Evolutionary conservation across 1,140 invertebrate species (phyloP).

Genomic region (Apis dorsata): DNA sequence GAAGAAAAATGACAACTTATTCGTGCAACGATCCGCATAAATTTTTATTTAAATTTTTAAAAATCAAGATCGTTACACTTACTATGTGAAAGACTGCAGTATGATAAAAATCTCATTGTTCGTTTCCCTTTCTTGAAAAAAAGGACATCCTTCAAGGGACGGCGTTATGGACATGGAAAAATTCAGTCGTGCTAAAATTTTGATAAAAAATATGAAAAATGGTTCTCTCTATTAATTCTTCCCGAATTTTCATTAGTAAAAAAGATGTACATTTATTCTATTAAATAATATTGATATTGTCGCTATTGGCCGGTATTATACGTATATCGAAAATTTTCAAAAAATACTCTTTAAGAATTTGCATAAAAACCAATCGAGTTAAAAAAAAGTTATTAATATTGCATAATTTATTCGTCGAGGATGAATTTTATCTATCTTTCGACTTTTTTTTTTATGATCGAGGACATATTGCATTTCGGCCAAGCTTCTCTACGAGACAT

Average conservation of each 20-base stretch:
- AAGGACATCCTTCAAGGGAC: conserved; percentile 58
- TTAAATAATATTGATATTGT: conserved; percentile 49
- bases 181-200: conserved; percentile 28
- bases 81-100: conserved; percentile 36
- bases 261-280: conserved; percentile 9
- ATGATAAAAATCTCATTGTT: neutral
- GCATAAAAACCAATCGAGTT: neutral
- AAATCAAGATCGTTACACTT: neutral
- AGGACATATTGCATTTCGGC: neutral
- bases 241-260: conserved; percentile 8
- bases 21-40: neutral
- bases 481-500: conserved; percentile 32
- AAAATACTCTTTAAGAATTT: conserved; percentile 4
- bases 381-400: neutral
- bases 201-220: conserved; percentile 36
- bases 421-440: neutral
- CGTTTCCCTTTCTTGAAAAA: conserved; percentile 15
- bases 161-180: conserved; percentile 2
- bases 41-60: neutral
- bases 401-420: neutral
- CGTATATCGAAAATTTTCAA: conserved; percentile 20
- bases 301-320: conserved; percentile 33
- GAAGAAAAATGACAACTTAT: conserved; percentile 2
- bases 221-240: neutral
- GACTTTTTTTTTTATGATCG: neutral